A percentile compares a stretch with the other conserved stretches of the same genome.
Conservation (phyloP, 2,888 invertebrate species). For the Phania funesta region DNA sequence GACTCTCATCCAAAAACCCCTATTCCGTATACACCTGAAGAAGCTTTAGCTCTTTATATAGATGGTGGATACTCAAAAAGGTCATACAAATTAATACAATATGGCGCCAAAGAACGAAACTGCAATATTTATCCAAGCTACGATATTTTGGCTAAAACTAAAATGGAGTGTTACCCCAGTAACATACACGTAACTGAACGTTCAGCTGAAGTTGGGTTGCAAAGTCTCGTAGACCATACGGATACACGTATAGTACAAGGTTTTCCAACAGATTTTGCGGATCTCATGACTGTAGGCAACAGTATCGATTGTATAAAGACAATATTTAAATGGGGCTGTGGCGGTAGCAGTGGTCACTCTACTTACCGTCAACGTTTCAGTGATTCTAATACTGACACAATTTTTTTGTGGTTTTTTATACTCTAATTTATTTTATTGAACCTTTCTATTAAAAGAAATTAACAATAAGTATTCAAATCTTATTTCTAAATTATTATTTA, state of each 20-base stretch:
- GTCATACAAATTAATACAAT: neutral
- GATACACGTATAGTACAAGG: slow-evolving; percentile 4
- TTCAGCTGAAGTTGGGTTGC: no score
- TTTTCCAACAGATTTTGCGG: slow-evolving; percentile 12
- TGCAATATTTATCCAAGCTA: neutral
- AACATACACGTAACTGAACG: neutral
- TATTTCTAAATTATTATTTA: no score
- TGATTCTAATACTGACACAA: no score
- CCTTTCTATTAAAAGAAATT: no score
- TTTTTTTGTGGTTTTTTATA: no score
- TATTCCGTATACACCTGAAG: no score
- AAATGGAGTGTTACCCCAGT: slow-evolving; percentile 20
- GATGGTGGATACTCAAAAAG: slow-evolving; percentile 1
- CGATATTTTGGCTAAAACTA: slow-evolving; percentile 9
- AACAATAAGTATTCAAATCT: no score
- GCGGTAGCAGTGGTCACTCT: no score
- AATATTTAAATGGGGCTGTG: no score
- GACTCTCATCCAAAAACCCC: neutral
- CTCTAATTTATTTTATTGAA: no score
- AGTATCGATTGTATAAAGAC: neutral
- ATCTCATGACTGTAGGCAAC: neutral
- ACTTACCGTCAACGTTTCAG: no score
- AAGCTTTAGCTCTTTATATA: no score
- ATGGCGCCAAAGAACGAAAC: neutral
- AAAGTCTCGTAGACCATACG: slow-evolving; percentile 32